Percentiles rank a stretch among this genome's conserved stretches.
Conservation (phyloP, 1,140 invertebrate genomes). For the Achatina immaculata region DNA sequence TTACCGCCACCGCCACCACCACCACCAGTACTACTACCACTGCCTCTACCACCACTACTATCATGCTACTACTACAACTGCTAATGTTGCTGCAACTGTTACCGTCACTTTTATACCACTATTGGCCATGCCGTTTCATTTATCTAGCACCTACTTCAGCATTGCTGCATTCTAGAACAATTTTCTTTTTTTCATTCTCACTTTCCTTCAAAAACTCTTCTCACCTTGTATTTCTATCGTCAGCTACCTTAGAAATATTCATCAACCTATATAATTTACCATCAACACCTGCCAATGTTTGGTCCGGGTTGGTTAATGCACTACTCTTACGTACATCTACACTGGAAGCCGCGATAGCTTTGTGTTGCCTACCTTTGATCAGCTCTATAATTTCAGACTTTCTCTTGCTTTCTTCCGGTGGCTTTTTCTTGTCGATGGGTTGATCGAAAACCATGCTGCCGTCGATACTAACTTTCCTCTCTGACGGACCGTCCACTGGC, state of each 20-base stretch:
- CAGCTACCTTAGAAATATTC: too few relatives aligned
- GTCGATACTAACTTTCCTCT: conserved; percentile 3
- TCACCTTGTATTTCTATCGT: too few relatives aligned
- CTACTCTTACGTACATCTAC: too few relatives aligned
- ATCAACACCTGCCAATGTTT: too few relatives aligned
- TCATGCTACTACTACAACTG: background rate
- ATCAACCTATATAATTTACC: too few relatives aligned
- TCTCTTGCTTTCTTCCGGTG: background rate
- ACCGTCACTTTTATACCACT: background rate
- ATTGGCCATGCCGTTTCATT: too few relatives aligned
- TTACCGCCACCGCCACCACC: conserved; percentile 18
- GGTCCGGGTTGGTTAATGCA: too few relatives aligned
- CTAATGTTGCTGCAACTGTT: background rate
- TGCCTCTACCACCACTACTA: background rate
- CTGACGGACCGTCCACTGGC: background rate
- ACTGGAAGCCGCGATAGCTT: too few relatives aligned
- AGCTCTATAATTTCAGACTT: background rate
- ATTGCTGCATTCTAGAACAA: too few relatives aligned
- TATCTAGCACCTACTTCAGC: too few relatives aligned
- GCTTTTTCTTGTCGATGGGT: background rate
- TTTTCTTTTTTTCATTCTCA: too few relatives aligned
- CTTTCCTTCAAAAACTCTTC: too few relatives aligned
- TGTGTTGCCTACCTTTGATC: background rate
- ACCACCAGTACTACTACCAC: conserved; percentile 25
- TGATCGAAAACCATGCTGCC: conserved; percentile 13